A percentile compares a stretch with the other conserved stretches of the same genome.
Conservation (phyloP, 2,113 vertebrate genomes). For the Lipophrys pholis region DNA sequence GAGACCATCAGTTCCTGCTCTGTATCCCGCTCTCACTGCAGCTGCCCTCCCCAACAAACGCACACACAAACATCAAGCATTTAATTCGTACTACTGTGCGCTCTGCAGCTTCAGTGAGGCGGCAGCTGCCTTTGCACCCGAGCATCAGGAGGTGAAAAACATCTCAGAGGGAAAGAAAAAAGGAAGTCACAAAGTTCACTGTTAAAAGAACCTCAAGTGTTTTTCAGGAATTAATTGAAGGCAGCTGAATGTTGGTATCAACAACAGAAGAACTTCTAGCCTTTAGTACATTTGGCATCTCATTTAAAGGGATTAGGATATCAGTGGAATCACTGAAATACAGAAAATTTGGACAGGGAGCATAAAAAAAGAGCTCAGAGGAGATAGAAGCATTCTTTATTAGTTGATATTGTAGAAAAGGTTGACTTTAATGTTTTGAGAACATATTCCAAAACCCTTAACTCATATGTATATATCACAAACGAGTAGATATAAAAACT, state of each 20-base stretch:
- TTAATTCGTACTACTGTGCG: conserved; percentile 49
- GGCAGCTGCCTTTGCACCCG: conserved; percentile 27
- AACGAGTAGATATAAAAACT: too few species aligned
- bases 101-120: conserved; percentile 24
- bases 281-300: not conserved
- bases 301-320: not conserved
- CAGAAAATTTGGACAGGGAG: not conserved
- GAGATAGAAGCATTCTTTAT: too few species aligned
- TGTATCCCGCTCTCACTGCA: conserved; percentile 54
- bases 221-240: conserved; percentile 53
- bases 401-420: too few species aligned
- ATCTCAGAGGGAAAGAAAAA: conserved; percentile 28
- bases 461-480: too few species aligned
- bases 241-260: conserved; percentile 10
- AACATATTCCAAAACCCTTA: too few species aligned
- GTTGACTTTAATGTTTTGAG: too few species aligned
- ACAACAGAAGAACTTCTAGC: not conserved
- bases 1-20: conserved; percentile 64
- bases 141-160: conserved; percentile 42
- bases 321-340: not conserved
- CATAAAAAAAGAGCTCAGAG: too few species aligned
- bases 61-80: conserved; percentile 17
- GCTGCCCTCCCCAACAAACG: conserved; percentile 36
- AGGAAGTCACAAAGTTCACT: conserved; percentile 28
- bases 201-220: conserved; percentile 38